phyloP scores from a whole-genome alignment of 2,888 invertebrate genomes.

The Cephus pygmeus region DNA sequence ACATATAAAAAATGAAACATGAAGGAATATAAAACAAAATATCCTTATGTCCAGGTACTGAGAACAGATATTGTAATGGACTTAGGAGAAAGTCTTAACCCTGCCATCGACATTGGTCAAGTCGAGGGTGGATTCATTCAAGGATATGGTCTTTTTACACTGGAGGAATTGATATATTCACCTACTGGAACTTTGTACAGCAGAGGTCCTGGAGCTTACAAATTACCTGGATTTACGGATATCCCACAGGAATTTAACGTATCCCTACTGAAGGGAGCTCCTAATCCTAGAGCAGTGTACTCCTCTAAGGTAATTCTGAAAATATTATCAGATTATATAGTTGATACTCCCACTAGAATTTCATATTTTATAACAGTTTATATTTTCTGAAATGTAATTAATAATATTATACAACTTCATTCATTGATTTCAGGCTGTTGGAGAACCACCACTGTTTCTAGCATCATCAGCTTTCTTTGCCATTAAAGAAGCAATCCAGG shows the following conservation, averaged over 20 bases:
- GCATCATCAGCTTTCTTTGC: slow-evolving; percentile 91
- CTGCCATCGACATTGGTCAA: slow-evolving; percentile 96
- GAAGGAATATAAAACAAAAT: not conserved
- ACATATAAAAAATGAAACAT: not conserved
- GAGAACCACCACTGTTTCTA: slow-evolving; percentile 94
- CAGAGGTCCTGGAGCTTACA: slow-evolving; percentile 93
- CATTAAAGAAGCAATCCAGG: slow-evolving; percentile 86
- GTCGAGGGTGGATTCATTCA: slow-evolving; percentile 95
- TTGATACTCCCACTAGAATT: not conserved
- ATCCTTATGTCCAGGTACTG: slow-evolving; percentile 70
- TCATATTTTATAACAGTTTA: not conserved
- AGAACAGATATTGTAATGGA: slow-evolving; percentile 97
- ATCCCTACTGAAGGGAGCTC: slow-evolving; percentile 87
- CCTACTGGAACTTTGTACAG: slow-evolving; percentile 85
- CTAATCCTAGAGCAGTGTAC: slow-evolving; percentile 91
- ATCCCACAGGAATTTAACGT: slow-evolving; percentile 95
- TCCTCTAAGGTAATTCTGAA: slow-evolving; percentile 84
- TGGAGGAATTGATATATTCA: slow-evolving; percentile 91
- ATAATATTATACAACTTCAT: slow-evolving; percentile 7
- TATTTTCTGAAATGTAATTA: not conserved
- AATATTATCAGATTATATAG: slow-evolving; percentile 7
- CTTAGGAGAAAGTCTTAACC: slow-evolving; percentile 93
- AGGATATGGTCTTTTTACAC: slow-evolving; percentile 91
- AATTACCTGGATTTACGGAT: slow-evolving; percentile 92
- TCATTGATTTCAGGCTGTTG: slow-evolving; percentile 79